These are phyloP conservation scores for Himalopsyche kuldschensis DNA, from an alignment of 2,888 invertebrate genomes.

Conservation along the genomic window DNA sequence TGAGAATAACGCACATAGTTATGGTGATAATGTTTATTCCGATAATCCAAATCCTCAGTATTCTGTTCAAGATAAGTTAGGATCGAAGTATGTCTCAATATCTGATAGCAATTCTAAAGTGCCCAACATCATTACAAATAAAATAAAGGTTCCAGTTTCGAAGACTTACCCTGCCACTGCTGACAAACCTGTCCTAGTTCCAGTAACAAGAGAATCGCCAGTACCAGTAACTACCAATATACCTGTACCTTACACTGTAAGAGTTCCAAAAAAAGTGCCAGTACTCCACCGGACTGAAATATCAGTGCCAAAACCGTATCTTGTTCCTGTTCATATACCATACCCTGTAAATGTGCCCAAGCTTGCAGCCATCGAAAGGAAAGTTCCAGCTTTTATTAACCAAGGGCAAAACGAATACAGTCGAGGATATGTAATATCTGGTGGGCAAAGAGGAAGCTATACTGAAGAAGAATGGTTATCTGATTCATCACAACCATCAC, in stretches of 20 bases:
- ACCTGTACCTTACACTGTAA: constrained; percentile 34
- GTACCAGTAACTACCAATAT: constrained; percentile 29
- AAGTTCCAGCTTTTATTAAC: constrained; percentile 48
- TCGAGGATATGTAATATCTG: background rate
- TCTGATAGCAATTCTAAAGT: no score
- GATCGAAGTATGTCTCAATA: no score
- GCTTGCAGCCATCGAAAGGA: constrained; percentile 47
- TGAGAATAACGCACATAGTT: no score
- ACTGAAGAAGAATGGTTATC: no score
- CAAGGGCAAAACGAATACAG: background rate
- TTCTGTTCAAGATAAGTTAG: no score
- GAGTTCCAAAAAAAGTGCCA: constrained; percentile 28
- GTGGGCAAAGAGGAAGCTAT: no score
- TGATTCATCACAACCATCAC: no score
- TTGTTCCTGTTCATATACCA: constrained; percentile 55
- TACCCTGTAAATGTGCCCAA: constrained; percentile 53
- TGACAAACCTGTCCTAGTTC: constrained; percentile 55
- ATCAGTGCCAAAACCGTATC: constrained; percentile 49
- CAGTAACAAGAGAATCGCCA: constrained; percentile 41
- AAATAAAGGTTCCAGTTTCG: constrained; percentile 56
- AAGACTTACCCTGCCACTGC: constrained; percentile 57
- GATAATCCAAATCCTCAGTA: no score
- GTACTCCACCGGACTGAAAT: constrained; percentile 31
- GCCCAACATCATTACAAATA: constrained; percentile 48
- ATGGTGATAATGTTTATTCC: no score